Evolutionary conservation across 2,888 invertebrate genomes (phyloP).

Genomic region (Poecilus cupreus): DNA sequence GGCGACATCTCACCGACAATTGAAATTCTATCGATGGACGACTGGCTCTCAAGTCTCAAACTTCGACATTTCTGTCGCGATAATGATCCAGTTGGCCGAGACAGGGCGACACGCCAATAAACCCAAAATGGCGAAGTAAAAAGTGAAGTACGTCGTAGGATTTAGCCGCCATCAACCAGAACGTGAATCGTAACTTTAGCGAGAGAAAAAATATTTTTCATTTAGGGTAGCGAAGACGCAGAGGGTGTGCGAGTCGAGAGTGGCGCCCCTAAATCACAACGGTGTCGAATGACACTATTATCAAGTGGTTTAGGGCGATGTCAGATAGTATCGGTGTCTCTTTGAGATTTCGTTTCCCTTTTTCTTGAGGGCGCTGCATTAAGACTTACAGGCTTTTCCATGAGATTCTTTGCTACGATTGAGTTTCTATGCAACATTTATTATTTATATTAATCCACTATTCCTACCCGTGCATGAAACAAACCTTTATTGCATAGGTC

Average conservation of each 20-base stretch:
- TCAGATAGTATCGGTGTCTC: constrained; percentile 12
- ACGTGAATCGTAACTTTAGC: constrained; percentile 1
- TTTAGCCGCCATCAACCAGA: constrained; percentile 8
- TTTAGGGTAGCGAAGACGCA: background rate
- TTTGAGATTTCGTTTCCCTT: background rate
- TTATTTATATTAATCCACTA: no score
- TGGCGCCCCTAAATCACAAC: constrained; percentile 66
- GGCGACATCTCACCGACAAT: no score
- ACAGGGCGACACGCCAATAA: constrained; percentile 8
- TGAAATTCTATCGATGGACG: no score
- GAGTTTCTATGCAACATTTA: no score
- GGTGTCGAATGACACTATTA: constrained; percentile 69
- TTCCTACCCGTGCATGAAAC: no score
- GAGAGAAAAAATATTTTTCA: constrained; percentile 31
- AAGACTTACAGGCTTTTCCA: no score
- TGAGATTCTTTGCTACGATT: no score
- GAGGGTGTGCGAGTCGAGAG: background rate
- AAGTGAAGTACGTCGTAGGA: constrained; percentile 26
- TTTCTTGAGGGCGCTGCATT: no score
- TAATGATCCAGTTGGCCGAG: constrained; percentile 19
- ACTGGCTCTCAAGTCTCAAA: no score
- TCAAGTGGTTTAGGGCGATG: constrained; percentile 65
- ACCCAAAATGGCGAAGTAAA: constrained; percentile 21
- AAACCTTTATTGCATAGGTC: no score
- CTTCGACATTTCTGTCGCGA: background rate